Evolutionary conservation across 2,888 invertebrate genomes (phyloP).

Genomic region (Luffia ferchaultella): DNA sequence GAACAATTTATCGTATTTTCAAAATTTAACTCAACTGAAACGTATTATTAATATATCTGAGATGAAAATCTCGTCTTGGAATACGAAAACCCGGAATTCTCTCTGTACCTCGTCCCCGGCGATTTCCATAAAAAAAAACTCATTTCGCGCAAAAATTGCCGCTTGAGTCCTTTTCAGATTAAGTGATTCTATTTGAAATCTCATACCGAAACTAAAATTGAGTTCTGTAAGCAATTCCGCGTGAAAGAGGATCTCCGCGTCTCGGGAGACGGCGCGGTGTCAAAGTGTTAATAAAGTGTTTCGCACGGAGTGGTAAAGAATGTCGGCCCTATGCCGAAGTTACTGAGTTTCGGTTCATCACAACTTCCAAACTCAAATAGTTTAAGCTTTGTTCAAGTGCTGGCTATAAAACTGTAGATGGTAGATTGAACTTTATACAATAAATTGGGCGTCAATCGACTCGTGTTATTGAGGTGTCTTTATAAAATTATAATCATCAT

Average conservation of each 20-base stretch:
- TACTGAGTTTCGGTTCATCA: background rate
- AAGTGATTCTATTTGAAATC: background rate
- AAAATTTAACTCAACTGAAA: too few relatives aligned
- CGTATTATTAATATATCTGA: too few relatives aligned
- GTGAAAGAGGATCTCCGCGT: background rate
- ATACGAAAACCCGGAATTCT: too few relatives aligned
- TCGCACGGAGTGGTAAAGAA: background rate
- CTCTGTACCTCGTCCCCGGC: too few relatives aligned
- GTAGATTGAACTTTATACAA: too few relatives aligned
- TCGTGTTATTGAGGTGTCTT: too few relatives aligned
- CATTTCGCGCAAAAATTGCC: background rate
- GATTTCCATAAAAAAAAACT: background rate
- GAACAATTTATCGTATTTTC: too few relatives aligned
- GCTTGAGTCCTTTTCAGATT: background rate
- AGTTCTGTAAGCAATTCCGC: background rate
- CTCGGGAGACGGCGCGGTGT: background rate
- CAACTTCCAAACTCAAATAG: background rate
- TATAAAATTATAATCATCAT: too few relatives aligned
- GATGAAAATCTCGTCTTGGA: too few relatives aligned
- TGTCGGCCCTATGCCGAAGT: background rate
- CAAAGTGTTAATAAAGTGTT: background rate
- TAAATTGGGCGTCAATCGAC: too few relatives aligned
- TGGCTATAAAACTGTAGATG: background rate
- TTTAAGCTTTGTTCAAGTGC: background rate
- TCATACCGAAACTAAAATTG: background rate